These are phyloP conservation scores for Epinotia ramella DNA, from an alignment of 2,888 invertebrate species.

Conservation along the genomic window DNA sequence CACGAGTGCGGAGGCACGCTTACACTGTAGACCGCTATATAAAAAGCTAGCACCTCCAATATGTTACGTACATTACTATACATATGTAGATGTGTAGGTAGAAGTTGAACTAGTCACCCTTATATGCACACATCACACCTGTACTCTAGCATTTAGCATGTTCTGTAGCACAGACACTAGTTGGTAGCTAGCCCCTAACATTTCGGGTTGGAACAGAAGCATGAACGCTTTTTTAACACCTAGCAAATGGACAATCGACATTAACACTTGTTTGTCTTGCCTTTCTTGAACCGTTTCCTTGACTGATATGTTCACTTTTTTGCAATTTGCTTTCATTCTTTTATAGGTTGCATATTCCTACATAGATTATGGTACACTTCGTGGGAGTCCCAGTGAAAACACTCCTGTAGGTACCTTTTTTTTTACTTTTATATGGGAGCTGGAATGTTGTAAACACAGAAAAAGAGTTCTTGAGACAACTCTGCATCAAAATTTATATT, in stretches of 20 bases:
- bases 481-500: constrained; percentile 31
- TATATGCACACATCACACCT: constrained; percentile 12
- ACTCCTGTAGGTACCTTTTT: constrained; percentile 89
- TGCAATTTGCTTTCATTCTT: constrained; percentile 85
- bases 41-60: constrained; percentile 22
- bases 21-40: constrained; percentile 42
- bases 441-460: constrained; percentile 20
- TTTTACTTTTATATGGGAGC: constrained; percentile 53
- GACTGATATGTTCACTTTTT: constrained; percentile 67
- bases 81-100: constrained; percentile 30
- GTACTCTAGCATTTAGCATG: constrained; percentile 21
- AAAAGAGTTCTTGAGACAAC: constrained; percentile 39
- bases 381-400: constrained; percentile 84
- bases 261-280: constrained; percentile 52
- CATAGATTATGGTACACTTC: constrained; percentile 78
- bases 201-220: constrained; percentile 7
- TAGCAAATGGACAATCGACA: constrained; percentile 48
- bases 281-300: constrained; percentile 48
- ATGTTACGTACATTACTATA: constrained; percentile 28
- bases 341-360: constrained; percentile 87
- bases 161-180: constrained; percentile 14
- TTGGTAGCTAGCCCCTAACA: not conserved
- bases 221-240: constrained; percentile 30
- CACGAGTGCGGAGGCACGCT: constrained; percentile 42
- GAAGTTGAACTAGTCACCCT: constrained; percentile 27